Evolutionary conservation across 2,797 vertebrate genomes (phyloP).

Genomic region (Otus scops): DNA sequence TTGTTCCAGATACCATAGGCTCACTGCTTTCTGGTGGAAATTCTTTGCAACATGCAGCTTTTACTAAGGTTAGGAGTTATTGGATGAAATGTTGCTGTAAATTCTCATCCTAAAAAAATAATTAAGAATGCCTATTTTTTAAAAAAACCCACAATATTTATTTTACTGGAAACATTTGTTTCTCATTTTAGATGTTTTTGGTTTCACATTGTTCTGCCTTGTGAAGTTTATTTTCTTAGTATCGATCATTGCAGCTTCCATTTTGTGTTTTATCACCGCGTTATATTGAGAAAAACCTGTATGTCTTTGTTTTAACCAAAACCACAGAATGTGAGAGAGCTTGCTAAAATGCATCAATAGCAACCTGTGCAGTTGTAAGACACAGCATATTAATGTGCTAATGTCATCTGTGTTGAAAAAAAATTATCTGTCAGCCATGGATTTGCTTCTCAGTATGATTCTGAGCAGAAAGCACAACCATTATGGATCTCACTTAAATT

Average conservation of each 20-base stretch:
- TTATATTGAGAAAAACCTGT: neutral
- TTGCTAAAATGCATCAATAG: neutral
- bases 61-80: conserved; percentile 65
- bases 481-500: neutral
- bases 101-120: conserved; percentile 53
- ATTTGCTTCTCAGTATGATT: conserved; percentile 4
- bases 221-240: neutral
- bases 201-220: neutral
- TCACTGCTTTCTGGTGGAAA: conserved; percentile 48
- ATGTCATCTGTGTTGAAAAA: neutral
- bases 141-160: neutral
- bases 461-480: conserved; percentile 23
- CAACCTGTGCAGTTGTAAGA: neutral
- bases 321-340: neutral
- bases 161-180: conserved; percentile 57
- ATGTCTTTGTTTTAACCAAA: neutral
- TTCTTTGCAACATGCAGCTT: conserved; percentile 57
- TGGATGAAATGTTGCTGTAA: conserved; percentile 59
- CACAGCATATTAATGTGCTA: neutral
- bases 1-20: conserved; percentile 35
- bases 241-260: neutral
- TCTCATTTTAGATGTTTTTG: conserved; percentile 35
- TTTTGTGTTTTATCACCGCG: neutral
- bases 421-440: neutral
- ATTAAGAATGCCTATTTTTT: neutral